These are phyloP conservation scores for Lucilia cuprina DNA, from an alignment of 1,140 invertebrate genomes.

Conservation along the genomic window DNA sequence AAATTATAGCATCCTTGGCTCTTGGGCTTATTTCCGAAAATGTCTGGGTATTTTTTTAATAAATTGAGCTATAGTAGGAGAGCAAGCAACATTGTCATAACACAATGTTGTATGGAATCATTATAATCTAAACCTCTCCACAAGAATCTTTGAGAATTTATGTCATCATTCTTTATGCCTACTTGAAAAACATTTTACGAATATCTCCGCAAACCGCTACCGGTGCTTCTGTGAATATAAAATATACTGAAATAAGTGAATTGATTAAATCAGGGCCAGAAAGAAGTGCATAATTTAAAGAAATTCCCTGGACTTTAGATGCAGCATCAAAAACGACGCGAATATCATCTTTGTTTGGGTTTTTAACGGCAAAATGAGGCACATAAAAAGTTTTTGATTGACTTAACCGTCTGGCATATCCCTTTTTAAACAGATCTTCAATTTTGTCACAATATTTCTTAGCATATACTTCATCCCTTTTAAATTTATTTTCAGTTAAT, in stretches of 20 bases:
- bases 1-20: slow-evolving; percentile 47
- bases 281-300: not conserved
- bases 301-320: slow-evolving; percentile 32
- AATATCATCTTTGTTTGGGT: slow-evolving; percentile 47
- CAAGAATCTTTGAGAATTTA: slow-evolving; percentile 36
- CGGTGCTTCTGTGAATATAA: slow-evolving; percentile 19
- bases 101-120: not conserved
- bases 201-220: slow-evolving; percentile 35
- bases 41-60: slow-evolving; percentile 45
- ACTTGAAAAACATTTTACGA: slow-evolving; percentile 38
- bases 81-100: slow-evolving; percentile 23
- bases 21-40: slow-evolving; percentile 39
- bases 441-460: slow-evolving; percentile 40
- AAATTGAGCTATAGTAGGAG: slow-evolving; percentile 31
- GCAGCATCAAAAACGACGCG: slow-evolving; percentile 51
- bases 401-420: slow-evolving; percentile 40
- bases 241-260: slow-evolving; percentile 22
- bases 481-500: slow-evolving; percentile 28
- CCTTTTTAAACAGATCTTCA: slow-evolving; percentile 37
- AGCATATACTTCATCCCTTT: slow-evolving; percentile 34
- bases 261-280: slow-evolving; percentile 25
- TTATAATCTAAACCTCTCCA: slow-evolving; percentile 20
- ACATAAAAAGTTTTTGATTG: slow-evolving; percentile 44
- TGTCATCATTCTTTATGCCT: slow-evolving; percentile 18
- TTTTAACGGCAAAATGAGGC: slow-evolving; percentile 49